Conservation (phyloP, 2,797 vertebrate species). For the Thalassophryne amazonica region DNA sequence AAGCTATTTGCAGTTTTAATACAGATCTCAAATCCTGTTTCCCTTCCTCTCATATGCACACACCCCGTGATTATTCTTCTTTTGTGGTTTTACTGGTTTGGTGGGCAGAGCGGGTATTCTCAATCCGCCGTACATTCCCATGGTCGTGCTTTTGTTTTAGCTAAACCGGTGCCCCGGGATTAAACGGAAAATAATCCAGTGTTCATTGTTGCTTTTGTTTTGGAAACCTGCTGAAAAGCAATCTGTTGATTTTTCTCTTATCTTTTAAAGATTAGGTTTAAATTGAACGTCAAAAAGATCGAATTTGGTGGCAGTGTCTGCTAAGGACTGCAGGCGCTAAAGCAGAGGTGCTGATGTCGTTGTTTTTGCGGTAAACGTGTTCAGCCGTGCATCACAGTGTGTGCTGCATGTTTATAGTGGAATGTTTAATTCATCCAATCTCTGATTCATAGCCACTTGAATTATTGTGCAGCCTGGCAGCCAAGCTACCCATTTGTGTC, state of each 20-base stretch:
- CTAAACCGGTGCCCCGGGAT: slow-evolving; percentile 74
- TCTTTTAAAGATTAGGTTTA: slow-evolving; percentile 74
- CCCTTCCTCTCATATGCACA: slow-evolving; percentile 37
- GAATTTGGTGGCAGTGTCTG: slow-evolving; percentile 53
- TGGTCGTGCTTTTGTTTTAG: slow-evolving; percentile 74
- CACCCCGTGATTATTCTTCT: slow-evolving; percentile 52
- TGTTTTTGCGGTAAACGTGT: slow-evolving; percentile 17
- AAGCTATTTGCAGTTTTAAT: slow-evolving; percentile 81
- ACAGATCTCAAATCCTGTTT: slow-evolving; percentile 79
- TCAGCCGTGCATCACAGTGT: slow-evolving; percentile 13
- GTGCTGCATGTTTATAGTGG: slow-evolving; percentile 51
- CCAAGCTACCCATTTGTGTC: slow-evolving; percentile 73
- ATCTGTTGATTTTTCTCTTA: slow-evolving; percentile 74
- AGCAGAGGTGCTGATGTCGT: slow-evolving; percentile 33
- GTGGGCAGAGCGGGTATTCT: slow-evolving; percentile 54
- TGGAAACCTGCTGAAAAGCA: slow-evolving; percentile 67
- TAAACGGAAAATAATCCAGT: slow-evolving; percentile 78
- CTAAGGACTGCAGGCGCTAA: slow-evolving; percentile 41
- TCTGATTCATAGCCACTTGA: slow-evolving; percentile 58
- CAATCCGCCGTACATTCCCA: slow-evolving; percentile 66
- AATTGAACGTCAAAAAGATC: slow-evolving; percentile 68
- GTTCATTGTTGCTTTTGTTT: slow-evolving; percentile 75
- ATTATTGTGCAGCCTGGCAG: slow-evolving; percentile 59
- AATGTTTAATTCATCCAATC: slow-evolving; percentile 64
- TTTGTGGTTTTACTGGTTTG: slow-evolving; percentile 63